Percentiles rank a stretch among this genome's conserved stretches.
Conservation (phyloP, 1,140 invertebrate species). For the Diachasma alloeum region DNA sequence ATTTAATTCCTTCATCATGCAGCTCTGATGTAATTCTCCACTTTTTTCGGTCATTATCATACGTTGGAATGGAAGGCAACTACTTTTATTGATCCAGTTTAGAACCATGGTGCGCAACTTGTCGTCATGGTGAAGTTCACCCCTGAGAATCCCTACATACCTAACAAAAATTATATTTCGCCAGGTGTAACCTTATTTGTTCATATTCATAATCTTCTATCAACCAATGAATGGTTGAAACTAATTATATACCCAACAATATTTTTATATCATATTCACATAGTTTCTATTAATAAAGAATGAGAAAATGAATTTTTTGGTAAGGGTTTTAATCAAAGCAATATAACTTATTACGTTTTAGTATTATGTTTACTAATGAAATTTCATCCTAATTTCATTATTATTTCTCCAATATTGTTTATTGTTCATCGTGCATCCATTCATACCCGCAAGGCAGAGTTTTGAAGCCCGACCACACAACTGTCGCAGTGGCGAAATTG, state of each 20-base stretch:
- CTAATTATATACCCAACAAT: too few species aligned
- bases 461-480: neutral
- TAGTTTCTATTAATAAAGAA: too few species aligned
- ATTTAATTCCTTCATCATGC: too few species aligned
- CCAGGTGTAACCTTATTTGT: too few species aligned
- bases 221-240: too few species aligned
- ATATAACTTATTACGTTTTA: too few species aligned
- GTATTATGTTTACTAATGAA: too few species aligned
- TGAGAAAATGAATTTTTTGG: too few species aligned
- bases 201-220: too few species aligned
- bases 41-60: neutral
- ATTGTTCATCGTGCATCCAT: neutral
- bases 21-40: neutral
- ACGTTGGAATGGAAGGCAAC: neutral
- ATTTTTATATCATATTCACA: too few species aligned
- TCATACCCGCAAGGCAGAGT: neutral
- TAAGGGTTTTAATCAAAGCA: too few species aligned
- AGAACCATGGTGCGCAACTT: neutral
- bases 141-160: neutral
- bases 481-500: conserved; percentile 3
- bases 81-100: neutral
- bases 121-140: neutral
- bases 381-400: neutral
- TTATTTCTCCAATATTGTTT: neutral
- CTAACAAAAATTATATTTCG: too few species aligned